Percentiles rank a stretch among this genome's conserved stretches.
phyloP scores from a whole-genome alignment of 2,888 invertebrate species.

The Baccha elongata region DNA sequence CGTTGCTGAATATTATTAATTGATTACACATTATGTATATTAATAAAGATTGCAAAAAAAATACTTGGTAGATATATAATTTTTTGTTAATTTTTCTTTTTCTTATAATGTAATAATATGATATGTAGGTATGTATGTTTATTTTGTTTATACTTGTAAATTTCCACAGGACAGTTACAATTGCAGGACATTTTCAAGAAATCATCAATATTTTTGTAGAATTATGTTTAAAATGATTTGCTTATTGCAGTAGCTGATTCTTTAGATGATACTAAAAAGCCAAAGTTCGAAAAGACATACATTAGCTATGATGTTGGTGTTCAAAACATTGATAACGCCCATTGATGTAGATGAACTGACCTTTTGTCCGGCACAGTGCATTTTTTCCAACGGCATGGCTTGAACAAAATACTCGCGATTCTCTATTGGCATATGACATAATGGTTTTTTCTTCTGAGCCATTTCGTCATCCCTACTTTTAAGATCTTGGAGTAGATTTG shows the following conservation, averaged over 20 bases:
- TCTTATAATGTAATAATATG: neutral
- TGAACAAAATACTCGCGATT: constrained; percentile 92
- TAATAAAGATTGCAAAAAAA: constrained; percentile 39
- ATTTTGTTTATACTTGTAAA: neutral
- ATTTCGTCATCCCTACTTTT: constrained; percentile 93
- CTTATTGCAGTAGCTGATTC: constrained; percentile 62
- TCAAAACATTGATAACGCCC: constrained; percentile 79
- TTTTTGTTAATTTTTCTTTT: neutral
- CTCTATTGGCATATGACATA: constrained; percentile 91
- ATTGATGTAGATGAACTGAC: constrained; percentile 79
- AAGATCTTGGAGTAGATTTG: constrained; percentile 89
- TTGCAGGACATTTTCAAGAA: constrained; percentile 47
- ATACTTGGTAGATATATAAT: constrained; percentile 9
- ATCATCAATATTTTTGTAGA: constrained; percentile 68
- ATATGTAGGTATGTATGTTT: neutral
- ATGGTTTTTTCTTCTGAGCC: constrained; percentile 93
- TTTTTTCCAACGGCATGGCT: constrained; percentile 90
- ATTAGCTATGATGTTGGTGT: constrained; percentile 78
- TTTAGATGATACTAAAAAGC: constrained; percentile 67
- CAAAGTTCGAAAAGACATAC: constrained; percentile 74
- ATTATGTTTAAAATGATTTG: constrained; percentile 53
- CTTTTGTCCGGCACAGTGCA: constrained; percentile 90
- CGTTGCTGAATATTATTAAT: neutral
- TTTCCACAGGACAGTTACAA: constrained; percentile 37
- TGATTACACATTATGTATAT: neutral